Evolutionary conservation across 1,140 invertebrate genomes (phyloP), one percentile per base, ranked within the genome.

Genomic region (Caerostris darwini): DNA sequence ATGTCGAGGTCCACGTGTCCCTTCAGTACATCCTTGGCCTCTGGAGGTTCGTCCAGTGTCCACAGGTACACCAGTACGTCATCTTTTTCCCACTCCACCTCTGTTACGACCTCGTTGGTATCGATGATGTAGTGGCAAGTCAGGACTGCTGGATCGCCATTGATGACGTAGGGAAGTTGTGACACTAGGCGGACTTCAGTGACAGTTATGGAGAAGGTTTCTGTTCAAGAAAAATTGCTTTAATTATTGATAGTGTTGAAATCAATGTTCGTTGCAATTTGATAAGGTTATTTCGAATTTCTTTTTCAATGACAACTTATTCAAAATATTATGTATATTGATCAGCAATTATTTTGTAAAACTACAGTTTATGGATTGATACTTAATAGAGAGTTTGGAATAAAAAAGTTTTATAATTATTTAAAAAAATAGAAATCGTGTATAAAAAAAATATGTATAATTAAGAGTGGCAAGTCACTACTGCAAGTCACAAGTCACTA

Each of bases 11-110:
- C 94, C 58, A 90, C 94, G 8, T 67, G 57, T 8, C 94, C 94
- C n/a, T 93, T 71, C 10, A 94, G 58, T 0, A 93, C 91, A 61
- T 87, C 94, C 17, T 91, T 90, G 57, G 94, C 94, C 53, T 57
- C 87, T 1, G 94, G 94, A 3, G 91, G 81, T 1, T 87, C 58
- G 50, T 92, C 88, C 61, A 86, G 50, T 5, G 59, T 93, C 94
- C 94, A 94, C 8, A 94, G 83, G n/a, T 93, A 94, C 7, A 94
- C 94, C n/a, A 89, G 59, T 14, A 57, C 53, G 14, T 61, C 91
- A 53, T 94, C 91, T n/a, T 94, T 93, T 12, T 89, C 86, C 94
- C 94, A 94, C 34, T 90, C 85, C 5, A 94, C 91, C 7, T 90
- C 85, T 5, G 81, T 86, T 50, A 94, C 94, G n/a, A 57, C 67